Conservation (phyloP, 1,140 invertebrate genomes). For the Listronotus oregonensis region DNA sequence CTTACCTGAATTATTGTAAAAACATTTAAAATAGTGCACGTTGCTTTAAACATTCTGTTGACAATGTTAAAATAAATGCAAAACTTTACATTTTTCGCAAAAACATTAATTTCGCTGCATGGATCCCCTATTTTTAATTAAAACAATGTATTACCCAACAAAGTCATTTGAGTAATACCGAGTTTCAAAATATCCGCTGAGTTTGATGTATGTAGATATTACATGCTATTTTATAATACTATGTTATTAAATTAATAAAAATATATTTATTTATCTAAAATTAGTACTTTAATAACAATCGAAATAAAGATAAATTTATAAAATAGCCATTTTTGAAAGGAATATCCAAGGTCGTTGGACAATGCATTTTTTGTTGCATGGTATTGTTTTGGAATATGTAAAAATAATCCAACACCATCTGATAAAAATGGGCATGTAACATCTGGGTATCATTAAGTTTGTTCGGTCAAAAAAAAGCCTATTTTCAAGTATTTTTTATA, state of each 20-base stretch:
- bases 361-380: too few relatives aligned
- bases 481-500: too few relatives aligned
- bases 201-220: slow-evolving; percentile 2
- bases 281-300: neutral
- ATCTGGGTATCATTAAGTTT: too few relatives aligned
- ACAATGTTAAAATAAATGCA: too few relatives aligned
- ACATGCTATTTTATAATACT: slow-evolving; percentile 2
- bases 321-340: too few relatives aligned
- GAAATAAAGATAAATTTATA: neutral
- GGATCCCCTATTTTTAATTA: neutral
- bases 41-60: neutral
- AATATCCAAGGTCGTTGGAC: too few relatives aligned
- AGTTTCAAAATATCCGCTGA: slow-evolving; percentile 17
- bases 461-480: too few relatives aligned
- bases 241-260: slow-evolving; percentile 18
- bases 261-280: slow-evolving; percentile 11
- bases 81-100: too few relatives aligned
- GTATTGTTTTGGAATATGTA: too few relatives aligned
- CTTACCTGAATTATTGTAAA: slow-evolving; percentile 5
- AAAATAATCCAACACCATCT: too few relatives aligned
- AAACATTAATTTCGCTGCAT: neutral
- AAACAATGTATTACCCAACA: slow-evolving; percentile 18
- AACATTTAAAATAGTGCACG: neutral
- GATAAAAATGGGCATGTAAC: too few relatives aligned
- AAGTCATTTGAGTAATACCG: slow-evolving; percentile 12